phyloP scores from a whole-genome alignment of 92 coral and sea anemone species.

The Umimayanthus kanabou region DNA sequence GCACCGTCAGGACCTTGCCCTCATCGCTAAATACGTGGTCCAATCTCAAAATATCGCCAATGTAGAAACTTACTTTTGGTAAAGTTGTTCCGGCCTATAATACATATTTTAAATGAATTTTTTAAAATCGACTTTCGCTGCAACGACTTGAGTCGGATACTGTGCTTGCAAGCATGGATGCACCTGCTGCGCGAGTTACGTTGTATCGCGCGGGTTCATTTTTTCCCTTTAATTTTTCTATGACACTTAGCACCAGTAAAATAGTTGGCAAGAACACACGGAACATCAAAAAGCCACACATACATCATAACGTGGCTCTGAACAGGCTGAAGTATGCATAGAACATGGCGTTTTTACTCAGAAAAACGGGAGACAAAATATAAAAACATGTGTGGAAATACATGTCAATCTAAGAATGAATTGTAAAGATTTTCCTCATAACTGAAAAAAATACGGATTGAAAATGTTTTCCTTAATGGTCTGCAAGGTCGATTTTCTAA shows the following conservation, averaged over 20 bases:
- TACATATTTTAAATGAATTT: slow-evolving; percentile 11
- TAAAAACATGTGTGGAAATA: slow-evolving; percentile 10
- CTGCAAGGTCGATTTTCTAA: slow-evolving; percentile 8
- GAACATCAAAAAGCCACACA: slow-evolving; percentile 13
- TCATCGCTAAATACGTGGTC: no score
- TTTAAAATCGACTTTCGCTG: background rate
- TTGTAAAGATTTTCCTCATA: background rate
- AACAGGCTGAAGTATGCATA: background rate
- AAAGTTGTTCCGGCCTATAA: slow-evolving; percentile 8
- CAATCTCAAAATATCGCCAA: no score
- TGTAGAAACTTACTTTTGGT: no score
- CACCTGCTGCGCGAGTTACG: slow-evolving; percentile 21
- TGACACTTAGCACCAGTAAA: no score
- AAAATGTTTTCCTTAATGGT: slow-evolving; percentile 13
- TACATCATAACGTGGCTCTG: background rate
- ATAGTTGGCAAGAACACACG: no score
- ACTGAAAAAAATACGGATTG: slow-evolving; percentile 4
- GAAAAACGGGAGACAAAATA: slow-evolving; percentile 8
- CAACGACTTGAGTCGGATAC: background rate
- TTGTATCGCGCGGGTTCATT: no score
- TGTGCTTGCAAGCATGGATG: slow-evolving; percentile 1
- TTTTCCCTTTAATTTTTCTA: no score
- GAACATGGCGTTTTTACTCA: slow-evolving; percentile 2
- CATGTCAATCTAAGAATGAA: slow-evolving; percentile 19
- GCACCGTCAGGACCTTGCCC: slow-evolving; percentile 12